Evolutionary conservation across 1,140 invertebrate genomes (phyloP), one percentile per base, ranked within the genome.

Genomic region (Drosophila seguyi): DNA sequence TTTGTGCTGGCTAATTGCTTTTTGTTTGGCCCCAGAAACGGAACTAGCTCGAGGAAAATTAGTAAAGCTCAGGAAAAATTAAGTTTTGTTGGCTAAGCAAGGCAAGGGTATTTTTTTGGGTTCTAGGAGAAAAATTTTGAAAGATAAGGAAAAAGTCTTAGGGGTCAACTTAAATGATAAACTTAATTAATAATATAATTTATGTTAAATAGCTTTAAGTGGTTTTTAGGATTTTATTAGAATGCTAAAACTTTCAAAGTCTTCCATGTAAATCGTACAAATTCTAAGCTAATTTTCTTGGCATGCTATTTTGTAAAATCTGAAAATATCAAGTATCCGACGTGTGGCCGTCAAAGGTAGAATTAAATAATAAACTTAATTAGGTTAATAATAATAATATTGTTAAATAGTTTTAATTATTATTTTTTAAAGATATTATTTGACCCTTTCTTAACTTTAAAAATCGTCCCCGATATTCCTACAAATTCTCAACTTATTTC

Each of bases 1-100:
- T 77, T 75, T 68, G 45, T 53, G 48, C 44, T 29, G 50, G 82
- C 78, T 86, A 86, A 86, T 86, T 86, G 62, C 79, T 86, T 85
- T 85, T 74, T 78, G 69, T 73, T 73, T 73, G 67, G 39, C 39
- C 38, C 22, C 25, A 20, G 47, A 13, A 67, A 22, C 42, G 29
- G 14, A 69, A 42, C 62, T 38, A 45, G 20, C 34, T 39, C 34
- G 41, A 25, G 34, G 16, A 45, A 38, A 68, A 50, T 50, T 38
- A 66, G 18, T 68, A 47, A 66, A 50, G 27, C 27, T 48, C 34
- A 18, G 27, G 42, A 38, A 47, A 16, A 38, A 38, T 38, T 38
- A 48, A 22, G 25, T 18, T 48, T 18, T 18, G 39, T 36, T 13
- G 27, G 13, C 18, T 16, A 61, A 38, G 18, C 16, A 8, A n/a